Percentiles rank a stretch among this genome's conserved stretches.
phyloP scores from a whole-genome alignment of 2,888 invertebrate genomes.

The Erebia aethiops region DNA sequence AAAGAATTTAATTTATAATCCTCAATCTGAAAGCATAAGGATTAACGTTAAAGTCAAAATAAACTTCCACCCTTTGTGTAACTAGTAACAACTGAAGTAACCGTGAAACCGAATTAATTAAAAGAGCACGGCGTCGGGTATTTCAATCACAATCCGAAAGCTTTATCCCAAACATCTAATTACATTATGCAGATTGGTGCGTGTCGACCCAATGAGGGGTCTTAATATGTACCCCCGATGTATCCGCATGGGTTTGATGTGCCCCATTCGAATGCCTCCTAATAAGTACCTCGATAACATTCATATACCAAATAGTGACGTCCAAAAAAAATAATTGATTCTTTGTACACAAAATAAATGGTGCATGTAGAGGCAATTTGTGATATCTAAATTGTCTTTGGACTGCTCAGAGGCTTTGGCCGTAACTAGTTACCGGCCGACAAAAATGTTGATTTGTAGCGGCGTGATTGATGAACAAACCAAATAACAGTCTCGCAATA shows the following conservation, averaged over 20 bases:
- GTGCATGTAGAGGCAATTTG: no score
- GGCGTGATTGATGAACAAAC: no score
- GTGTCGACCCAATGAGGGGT: slow-evolving; percentile 14
- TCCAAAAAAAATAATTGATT: no score
- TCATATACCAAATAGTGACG: not conserved
- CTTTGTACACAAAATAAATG: no score
- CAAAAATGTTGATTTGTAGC: no score
- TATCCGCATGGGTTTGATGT: not conserved
- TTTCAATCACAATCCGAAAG: slow-evolving; percentile 21
- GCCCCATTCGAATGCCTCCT: slow-evolving; percentile 3
- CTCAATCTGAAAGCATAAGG: not conserved
- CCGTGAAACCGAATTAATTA: slow-evolving; percentile 8
- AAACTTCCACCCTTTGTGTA: not conserved
- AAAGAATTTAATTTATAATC: not conserved
- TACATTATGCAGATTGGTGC: slow-evolving; percentile 38
- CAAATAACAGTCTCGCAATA: no score
- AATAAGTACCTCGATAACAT: not conserved
- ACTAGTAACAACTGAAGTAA: not conserved
- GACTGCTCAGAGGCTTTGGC: no score
- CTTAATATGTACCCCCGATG: no score
- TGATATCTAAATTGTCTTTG: no score
- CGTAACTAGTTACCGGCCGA: no score
- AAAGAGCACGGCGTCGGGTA: slow-evolving; percentile 20
- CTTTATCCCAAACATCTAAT: slow-evolving; percentile 29
- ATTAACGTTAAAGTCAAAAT: not conserved